These are phyloP conservation scores for Oscarella lobularis DNA, from an alignment of 37 sponge, comb jelly and placozoan genomes.

Conservation along the genomic window DNA sequence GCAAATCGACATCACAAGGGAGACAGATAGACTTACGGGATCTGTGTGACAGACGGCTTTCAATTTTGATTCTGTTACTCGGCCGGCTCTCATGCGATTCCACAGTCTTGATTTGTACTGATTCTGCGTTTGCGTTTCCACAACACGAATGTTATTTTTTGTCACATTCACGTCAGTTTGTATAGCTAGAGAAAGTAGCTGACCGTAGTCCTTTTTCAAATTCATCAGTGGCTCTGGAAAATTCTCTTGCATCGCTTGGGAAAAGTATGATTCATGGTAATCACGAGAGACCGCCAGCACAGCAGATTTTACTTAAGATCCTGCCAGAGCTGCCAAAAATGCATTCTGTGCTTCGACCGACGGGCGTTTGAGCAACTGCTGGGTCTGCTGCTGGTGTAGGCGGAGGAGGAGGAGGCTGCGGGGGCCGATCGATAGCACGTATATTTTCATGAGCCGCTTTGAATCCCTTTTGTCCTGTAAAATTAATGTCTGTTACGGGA, in stretches of 20 bases:
- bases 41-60: slow-evolving; percentile 31
- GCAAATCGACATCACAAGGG: slow-evolving; percentile 37
- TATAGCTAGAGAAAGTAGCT: too few relatives aligned
- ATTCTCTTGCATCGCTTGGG: too few relatives aligned
- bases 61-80: slow-evolving; percentile 46
- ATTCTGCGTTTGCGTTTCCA: slow-evolving; percentile 18
- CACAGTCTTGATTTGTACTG: slow-evolving; percentile 29
- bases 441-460: too few relatives aligned
- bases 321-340: slow-evolving; percentile 3
- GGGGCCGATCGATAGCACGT: too few relatives aligned
- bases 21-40: slow-evolving; percentile 18
- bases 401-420: too few relatives aligned
- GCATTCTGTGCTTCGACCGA: neutral
- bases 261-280: too few relatives aligned
- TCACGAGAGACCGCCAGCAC: slow-evolving; percentile 28
- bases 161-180: slow-evolving; percentile 1
- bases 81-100: slow-evolving; percentile 34
- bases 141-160: slow-evolving; percentile 4
- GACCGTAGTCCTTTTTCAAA: too few relatives aligned
- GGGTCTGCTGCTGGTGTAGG: too few relatives aligned
- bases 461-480: slow-evolving; percentile 18
- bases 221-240: too few relatives aligned
- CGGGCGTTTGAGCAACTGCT: too few relatives aligned
- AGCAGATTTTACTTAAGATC: slow-evolving; percentile 19
- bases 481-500: slow-evolving; percentile 24